phyloP scores from a whole-genome alignment of 1,140 invertebrate genomes.

The Solen grandis region DNA sequence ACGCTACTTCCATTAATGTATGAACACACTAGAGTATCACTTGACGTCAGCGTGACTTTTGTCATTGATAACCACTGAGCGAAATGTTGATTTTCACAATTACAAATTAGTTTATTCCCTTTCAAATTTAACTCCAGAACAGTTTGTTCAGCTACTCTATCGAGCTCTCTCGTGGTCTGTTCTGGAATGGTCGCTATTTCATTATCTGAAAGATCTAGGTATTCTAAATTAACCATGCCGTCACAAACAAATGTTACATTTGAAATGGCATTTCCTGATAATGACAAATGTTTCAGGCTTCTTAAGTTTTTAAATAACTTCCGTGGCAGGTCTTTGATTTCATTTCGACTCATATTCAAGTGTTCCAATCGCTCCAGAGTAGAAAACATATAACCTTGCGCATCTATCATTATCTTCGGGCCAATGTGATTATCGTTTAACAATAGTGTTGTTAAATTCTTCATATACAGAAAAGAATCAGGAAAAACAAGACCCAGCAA shows the following conservation, averaged over 20 bases:
- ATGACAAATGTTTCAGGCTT: background rate
- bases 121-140: background rate
- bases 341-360: conserved; percentile 3
- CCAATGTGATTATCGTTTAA: conserved; percentile 21
- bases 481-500: background rate
- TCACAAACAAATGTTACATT: background rate
- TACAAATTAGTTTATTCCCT: conserved; percentile 7
- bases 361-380: conserved; percentile 10
- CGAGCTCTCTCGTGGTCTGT: background rate
- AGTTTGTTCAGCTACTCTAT: background rate
- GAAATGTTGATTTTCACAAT: conserved; percentile 18
- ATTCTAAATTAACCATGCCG: background rate
- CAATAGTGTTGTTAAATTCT: background rate
- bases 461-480: conserved; percentile 6
- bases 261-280: conserved; percentile 2
- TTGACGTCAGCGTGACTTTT: conserved; percentile 3
- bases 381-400: conserved; percentile 1
- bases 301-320: conserved; percentile 6
- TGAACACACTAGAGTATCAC: background rate
- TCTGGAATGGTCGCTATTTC: background rate
- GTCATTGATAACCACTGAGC: background rate
- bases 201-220: conserved; percentile 5
- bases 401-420: background rate
- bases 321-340: conserved; percentile 14
- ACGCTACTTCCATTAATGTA: background rate